Evolutionary conservation across 1,140 invertebrate species (phyloP).

Genomic region (Maniola jurtina): DNA sequence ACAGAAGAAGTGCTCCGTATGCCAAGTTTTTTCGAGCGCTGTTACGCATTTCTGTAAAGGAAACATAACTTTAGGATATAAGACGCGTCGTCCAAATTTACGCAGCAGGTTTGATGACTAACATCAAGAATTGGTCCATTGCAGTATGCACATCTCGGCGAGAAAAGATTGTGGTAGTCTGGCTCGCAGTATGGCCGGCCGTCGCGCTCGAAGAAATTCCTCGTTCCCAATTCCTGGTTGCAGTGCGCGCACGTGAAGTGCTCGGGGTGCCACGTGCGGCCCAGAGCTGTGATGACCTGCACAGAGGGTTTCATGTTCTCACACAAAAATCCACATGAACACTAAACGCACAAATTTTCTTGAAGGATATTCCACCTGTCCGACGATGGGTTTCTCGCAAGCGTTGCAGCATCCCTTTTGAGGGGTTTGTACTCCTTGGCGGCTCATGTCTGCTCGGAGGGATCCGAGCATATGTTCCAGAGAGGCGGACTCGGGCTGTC

Average conservation of each 20-base stretch:
- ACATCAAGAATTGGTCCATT: constrained; percentile 99
- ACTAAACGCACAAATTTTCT: constrained; percentile 1
- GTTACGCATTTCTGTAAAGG: constrained; percentile 97
- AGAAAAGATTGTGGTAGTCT: constrained; percentile 99
- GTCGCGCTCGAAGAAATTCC: constrained; percentile 99
- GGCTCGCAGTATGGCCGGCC: constrained; percentile 98
- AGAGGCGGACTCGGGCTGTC: constrained; percentile 70
- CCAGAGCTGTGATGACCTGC: constrained; percentile 95
- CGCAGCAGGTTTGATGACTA: constrained; percentile 55
- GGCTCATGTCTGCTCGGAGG: constrained; percentile 96
- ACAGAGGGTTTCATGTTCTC: constrained; percentile 37
- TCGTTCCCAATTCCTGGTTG: constrained; percentile 96
- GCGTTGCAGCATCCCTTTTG: constrained; percentile 99
- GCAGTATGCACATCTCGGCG: constrained; percentile 98
- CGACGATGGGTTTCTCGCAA: constrained; percentile 98
- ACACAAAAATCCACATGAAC: constrained; percentile 1
- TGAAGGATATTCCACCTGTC: constrained; percentile 84
- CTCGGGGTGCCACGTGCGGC: constrained; percentile 99
- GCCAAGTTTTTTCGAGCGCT: constrained; percentile 98
- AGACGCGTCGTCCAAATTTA: neutral
- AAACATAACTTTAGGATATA: constrained; percentile 26
- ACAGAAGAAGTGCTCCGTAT: constrained; percentile 99
- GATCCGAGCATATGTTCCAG: constrained; percentile 80
- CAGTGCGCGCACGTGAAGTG: constrained; percentile 99
- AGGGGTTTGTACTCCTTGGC: constrained; percentile 97